A percentile compares a stretch with the other conserved stretches of the same genome.
Evolutionary conservation across 2,888 invertebrate species (phyloP).

Genomic region (Spilosoma lubricipeda): DNA sequence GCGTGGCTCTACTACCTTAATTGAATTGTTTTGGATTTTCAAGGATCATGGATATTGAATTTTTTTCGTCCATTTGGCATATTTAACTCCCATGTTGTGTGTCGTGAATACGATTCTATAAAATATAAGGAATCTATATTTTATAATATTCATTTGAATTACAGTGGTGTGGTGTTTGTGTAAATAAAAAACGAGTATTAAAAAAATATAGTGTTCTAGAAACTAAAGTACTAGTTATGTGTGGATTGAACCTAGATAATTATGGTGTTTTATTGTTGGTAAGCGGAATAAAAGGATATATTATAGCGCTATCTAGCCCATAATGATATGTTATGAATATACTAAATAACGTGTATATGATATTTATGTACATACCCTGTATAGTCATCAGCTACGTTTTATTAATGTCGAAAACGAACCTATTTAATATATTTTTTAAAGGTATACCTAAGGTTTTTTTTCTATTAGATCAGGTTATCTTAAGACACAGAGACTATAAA

Average conservation of each 20-base stretch:
- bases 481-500: too few relatives aligned
- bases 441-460: too few relatives aligned
- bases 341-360: neutral
- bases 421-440: neutral
- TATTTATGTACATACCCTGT: neutral
- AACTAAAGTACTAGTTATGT: neutral
- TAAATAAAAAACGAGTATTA: neutral
- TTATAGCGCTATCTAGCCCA: neutral
- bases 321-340: neutral
- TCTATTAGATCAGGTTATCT: too few relatives aligned
- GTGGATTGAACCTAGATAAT: neutral
- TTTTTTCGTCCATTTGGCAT: neutral
- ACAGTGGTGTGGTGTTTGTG: neutral
- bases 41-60: neutral
- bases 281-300: neutral
- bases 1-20: too few relatives aligned
- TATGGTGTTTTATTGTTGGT: neutral
- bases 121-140: neutral
- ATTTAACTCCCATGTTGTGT: neutral
- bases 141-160: neutral
- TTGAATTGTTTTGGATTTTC: neutral
- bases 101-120: too few relatives aligned
- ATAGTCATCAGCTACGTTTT: neutral
- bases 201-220: neutral
- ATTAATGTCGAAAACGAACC: neutral